These are phyloP conservation scores for Australoheros facetus DNA, from an alignment of 2,797 vertebrate genomes.

Conservation along the genomic window DNA sequence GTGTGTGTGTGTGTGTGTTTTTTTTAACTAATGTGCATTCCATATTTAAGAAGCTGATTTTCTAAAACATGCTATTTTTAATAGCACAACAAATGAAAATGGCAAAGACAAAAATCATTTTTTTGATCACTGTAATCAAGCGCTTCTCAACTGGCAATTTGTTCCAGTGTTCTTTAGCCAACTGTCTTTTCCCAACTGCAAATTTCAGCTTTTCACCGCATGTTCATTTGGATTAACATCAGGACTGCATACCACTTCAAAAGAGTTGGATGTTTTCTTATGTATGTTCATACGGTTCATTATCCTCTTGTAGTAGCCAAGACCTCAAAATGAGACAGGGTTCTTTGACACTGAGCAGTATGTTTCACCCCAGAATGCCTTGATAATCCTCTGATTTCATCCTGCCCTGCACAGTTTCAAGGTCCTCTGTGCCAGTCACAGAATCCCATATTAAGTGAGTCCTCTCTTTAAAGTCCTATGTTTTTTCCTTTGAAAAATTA, in stretches of 20 bases:
- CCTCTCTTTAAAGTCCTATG: background rate
- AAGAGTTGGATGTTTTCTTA: background rate
- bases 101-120: background rate
- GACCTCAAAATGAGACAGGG: background rate
- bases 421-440: background rate
- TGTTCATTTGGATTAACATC: background rate
- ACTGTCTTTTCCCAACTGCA: background rate
- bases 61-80: background rate
- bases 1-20: fast-evolving
- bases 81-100: background rate
- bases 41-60: background rate
- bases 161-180: background rate
- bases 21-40: background rate
- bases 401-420: background rate
- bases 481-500: background rate
- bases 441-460: background rate
- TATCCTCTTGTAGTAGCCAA: background rate
- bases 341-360: background rate
- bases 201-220: background rate
- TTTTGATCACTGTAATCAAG: slow-evolving; percentile 1
- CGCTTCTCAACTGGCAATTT: background rate
- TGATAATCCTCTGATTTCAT: slow-evolving; percentile 19
- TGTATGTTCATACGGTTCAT: slow-evolving; percentile 6
- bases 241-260: background rate
- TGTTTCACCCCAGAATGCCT: slow-evolving; percentile 6